These are phyloP conservation scores for Haliaeetus leucogaster DNA, from an alignment of 2,113 vertebrate species.

Conservation along the genomic window DNA sequence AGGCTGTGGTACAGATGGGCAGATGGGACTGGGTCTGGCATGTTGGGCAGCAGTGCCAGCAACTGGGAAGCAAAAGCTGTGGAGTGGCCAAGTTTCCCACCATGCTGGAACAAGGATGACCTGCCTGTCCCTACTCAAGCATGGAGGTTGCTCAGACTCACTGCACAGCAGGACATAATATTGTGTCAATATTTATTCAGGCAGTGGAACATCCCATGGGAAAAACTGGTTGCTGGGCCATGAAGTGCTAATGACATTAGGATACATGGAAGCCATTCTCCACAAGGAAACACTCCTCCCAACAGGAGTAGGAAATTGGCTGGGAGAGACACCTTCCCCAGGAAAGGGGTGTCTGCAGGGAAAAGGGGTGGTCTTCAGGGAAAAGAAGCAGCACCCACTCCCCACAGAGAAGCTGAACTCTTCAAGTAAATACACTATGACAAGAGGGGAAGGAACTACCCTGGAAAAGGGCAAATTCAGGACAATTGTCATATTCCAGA, in stretches of 20 bases:
- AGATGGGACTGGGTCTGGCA: background rate
- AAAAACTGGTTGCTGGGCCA: background rate
- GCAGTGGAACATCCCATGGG: background rate
- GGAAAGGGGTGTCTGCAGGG: background rate
- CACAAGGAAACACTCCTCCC: background rate
- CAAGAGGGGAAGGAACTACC: background rate
- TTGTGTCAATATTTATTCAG: background rate
- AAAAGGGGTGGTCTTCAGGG: background rate
- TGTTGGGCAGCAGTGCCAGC: background rate
- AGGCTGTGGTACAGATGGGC: background rate
- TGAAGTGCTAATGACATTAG: background rate
- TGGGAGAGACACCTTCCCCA: background rate
- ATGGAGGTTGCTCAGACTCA: background rate
- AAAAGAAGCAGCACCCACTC: background rate
- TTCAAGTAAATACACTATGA: background rate
- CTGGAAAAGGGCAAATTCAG: background rate
- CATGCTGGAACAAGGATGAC: background rate
- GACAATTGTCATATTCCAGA: background rate
- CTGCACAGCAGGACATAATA: background rate
- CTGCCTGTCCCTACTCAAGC: background rate
- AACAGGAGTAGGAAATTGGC: background rate
- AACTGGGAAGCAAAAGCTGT: background rate
- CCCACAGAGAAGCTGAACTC: background rate
- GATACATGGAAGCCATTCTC: background rate
- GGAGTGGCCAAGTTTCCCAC: background rate